phyloP scores from a whole-genome alignment of 30 jellyfish, hydroid and myxozoan genomes.

The Turritopsis rubra region DNA sequence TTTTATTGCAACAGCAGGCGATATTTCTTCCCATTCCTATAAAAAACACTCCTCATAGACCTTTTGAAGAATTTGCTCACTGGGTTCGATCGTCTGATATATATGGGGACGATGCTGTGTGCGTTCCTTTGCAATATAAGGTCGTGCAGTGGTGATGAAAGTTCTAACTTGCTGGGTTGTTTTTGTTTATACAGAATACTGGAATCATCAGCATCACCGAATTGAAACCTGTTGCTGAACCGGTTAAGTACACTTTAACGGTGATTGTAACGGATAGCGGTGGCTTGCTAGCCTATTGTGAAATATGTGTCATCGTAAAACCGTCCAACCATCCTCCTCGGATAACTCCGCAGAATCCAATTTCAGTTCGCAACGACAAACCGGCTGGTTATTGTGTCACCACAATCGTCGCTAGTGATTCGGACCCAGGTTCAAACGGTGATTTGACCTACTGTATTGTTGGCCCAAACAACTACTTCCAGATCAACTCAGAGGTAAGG shows the following conservation, averaged over 20 bases:
- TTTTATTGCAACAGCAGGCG: too few species aligned
- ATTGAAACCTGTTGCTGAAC: not conserved
- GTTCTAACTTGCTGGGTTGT: too few species aligned
- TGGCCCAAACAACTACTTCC: slow-evolving; percentile 38
- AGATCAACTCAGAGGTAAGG: not conserved
- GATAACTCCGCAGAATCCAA: slow-evolving; percentile 17
- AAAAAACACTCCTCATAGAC: too few species aligned
- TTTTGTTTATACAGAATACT: not conserved
- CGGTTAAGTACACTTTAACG: not conserved
- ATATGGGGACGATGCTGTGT: too few species aligned
- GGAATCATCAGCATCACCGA: not conserved
- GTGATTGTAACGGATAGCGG: not conserved
- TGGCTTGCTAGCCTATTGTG: not conserved
- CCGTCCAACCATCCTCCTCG: slow-evolving; percentile 61
- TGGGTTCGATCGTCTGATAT: too few species aligned
- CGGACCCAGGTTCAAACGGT: slow-evolving; percentile 15
- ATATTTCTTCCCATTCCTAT: too few species aligned
- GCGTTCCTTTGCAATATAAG: too few species aligned
- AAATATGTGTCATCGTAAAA: slow-evolving; percentile 11
- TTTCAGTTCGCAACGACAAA: slow-evolving; percentile 31
- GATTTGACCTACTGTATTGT: slow-evolving; percentile 34
- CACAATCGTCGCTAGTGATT: slow-evolving; percentile 65
- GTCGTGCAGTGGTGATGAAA: too few species aligned
- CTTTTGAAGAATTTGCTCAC: too few species aligned
- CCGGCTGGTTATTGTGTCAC: slow-evolving; percentile 37